Base-by-base conservation (phyloP, 2,888 invertebrate genomes). In the Catocala nupta region DNA sequence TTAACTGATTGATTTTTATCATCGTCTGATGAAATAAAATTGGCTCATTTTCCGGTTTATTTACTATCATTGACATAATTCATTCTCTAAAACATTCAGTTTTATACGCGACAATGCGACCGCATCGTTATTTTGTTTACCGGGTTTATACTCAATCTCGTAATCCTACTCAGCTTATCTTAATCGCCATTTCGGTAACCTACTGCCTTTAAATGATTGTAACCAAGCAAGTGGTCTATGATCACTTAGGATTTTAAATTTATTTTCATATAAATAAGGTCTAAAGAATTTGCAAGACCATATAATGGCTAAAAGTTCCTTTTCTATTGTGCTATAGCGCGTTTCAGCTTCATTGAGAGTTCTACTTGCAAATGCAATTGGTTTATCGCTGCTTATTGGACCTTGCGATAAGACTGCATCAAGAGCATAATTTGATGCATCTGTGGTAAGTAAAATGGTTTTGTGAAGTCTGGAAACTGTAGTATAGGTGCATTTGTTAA, bases 341-440 rank as follows among this genome's bases (percentile, higher is more conserved):
- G 9, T 12, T 16, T 60, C 65, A 36, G 57, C 56, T 9, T 62
- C 59, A 16, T 63, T 66, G 25, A 66, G 45, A 2, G 62, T 42
- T 9, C 62, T 43, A 33, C 62, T 63, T 5, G 62, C 66, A 53
- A 56, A 66, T 8, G 66, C 56, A 1, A 65, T 13, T 13, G 65
- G 65, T 49, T 13, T 54, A 7, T 51, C 51, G 6, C 12, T n/a
- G 5, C 55, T n/a, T n/a, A n/a, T n/a, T n/a, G n/a, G 6, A 7
- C 57, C 57, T 57, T 57, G 57, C 1, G 57, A 57, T 10, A 57
- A n/a, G 8, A 57, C 57, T 36, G 56, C 53, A 16, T 48, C 59
- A 11, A 59, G 5, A 11, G 53, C 59, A 12, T 47, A 25, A 10
- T 47, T 42, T 10, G 61, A 62, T 25, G 56, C 62, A 25, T 62